Percentiles rank a stretch among this genome's conserved stretches.
Conservation (phyloP, 53 echinoderm and acorn worm genomes). For the Echinarachnius parma region DNA sequence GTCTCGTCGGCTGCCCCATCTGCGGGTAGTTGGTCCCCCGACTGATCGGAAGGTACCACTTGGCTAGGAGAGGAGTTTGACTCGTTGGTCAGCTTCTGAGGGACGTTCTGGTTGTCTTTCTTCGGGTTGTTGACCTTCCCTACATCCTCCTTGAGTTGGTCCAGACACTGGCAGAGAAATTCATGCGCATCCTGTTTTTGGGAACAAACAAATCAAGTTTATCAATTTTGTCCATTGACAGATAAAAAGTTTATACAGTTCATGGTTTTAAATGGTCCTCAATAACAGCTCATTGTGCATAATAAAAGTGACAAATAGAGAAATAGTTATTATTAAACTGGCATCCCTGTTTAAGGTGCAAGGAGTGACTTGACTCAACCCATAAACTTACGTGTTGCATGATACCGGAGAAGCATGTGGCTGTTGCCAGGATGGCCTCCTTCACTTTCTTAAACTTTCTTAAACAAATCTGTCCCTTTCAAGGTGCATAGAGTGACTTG, state of each 20-base stretch:
- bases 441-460: too few species aligned
- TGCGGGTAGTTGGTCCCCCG: not conserved
- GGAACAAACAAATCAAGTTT: too few species aligned
- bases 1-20: too few species aligned
- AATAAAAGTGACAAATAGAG: too few species aligned
- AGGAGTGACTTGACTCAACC: too few species aligned
- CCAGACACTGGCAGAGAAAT: slow-evolving; percentile 91
- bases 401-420: slow-evolving; percentile 87
- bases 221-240: not conserved
- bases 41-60: slow-evolving; percentile 35
- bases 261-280: too few species aligned
- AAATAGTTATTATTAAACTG: too few species aligned
- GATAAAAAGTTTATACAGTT: too few species aligned
- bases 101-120: not conserved
- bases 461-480: too few species aligned
- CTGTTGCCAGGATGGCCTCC: slow-evolving; percentile 79
- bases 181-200: slow-evolving; percentile 99
- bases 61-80: slow-evolving; percentile 20
- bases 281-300: too few species aligned
- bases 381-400: slow-evolving; percentile 95
- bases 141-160: slow-evolving; percentile 95
- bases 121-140: slow-evolving; percentile 62
- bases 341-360: too few species aligned
- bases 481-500: too few species aligned
- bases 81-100: not conserved